Evolutionary conservation across 2,113 vertebrate genomes (phyloP).

Genomic region (Psittacara wagleri): DNA sequence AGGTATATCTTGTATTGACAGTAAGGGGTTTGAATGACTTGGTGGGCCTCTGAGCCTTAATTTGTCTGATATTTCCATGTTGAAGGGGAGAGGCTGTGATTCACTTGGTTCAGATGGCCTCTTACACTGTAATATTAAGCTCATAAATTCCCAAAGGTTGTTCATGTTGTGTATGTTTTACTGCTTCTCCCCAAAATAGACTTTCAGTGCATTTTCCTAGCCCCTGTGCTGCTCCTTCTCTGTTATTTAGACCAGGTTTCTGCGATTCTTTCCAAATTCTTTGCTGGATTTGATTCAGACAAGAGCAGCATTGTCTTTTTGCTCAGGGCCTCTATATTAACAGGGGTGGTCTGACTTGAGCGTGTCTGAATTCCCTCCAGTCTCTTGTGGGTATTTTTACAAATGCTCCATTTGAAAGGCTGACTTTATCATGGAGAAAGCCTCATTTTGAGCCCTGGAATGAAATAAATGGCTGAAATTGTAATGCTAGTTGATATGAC

Average conservation of each 20-base stretch:
- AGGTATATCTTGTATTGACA: neutral
- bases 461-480: neutral
- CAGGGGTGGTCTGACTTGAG: neutral
- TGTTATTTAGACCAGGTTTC: neutral
- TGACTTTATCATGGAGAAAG: neutral
- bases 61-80: neutral
- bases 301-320: neutral
- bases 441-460: neutral
- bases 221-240: neutral
- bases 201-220: neutral
- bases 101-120: neutral
- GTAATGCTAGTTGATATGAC: neutral
- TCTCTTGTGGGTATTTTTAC: neutral
- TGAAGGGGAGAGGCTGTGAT: neutral
- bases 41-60: neutral
- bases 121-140: neutral
- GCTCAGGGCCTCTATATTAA: neutral
- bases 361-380: neutral
- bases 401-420: neutral
- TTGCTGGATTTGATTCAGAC: fast-evolving
- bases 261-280: neutral
- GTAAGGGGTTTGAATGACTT: neutral
- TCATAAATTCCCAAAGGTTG: neutral
- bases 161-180: neutral
- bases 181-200: neutral